Percentiles rank a stretch among this genome's conserved stretches.
Conservation (phyloP, 2,113 vertebrate genomes). For the Scortum barcoo region DNA sequence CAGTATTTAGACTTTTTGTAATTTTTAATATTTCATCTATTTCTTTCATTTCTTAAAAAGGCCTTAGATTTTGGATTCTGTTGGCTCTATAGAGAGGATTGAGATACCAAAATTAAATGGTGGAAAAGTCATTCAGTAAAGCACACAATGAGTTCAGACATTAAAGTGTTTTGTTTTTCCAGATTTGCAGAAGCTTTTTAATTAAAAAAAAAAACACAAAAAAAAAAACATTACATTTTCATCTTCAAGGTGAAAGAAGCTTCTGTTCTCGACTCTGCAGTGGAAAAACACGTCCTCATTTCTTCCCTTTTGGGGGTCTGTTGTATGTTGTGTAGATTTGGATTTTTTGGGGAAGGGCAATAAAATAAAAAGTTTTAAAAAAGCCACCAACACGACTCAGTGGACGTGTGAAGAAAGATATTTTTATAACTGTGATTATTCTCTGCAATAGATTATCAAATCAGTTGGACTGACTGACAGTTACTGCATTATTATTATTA, state of each 20-base stretch:
- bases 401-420: slow-evolving; percentile 39
- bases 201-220: neutral
- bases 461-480: slow-evolving; percentile 34
- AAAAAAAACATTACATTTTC: too few relatives aligned
- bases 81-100: too few relatives aligned
- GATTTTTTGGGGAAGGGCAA: neutral
- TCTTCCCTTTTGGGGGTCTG: neutral
- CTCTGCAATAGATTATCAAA: slow-evolving; percentile 63
- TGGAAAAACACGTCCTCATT: slow-evolving; percentile 4
- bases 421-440: slow-evolving; percentile 69
- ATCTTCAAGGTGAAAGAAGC: neutral
- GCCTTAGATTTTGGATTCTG: too few relatives aligned
- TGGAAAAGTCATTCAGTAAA: neutral
- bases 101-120: neutral
- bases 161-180: neutral
- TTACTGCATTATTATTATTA: slow-evolving; percentile 30
- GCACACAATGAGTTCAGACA: neutral
- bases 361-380: slow-evolving; percentile 23
- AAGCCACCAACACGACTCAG: slow-evolving; percentile 2
- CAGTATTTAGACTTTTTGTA: neutral
- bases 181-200: neutral
- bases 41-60: neutral
- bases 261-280: neutral
- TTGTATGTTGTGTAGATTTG: neutral
- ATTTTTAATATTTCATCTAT: neutral